Evolutionary conservation across 2,113 vertebrate genomes (phyloP), one percentile per base, ranked within the genome.

Genomic region (Corapipo altera): DNA sequence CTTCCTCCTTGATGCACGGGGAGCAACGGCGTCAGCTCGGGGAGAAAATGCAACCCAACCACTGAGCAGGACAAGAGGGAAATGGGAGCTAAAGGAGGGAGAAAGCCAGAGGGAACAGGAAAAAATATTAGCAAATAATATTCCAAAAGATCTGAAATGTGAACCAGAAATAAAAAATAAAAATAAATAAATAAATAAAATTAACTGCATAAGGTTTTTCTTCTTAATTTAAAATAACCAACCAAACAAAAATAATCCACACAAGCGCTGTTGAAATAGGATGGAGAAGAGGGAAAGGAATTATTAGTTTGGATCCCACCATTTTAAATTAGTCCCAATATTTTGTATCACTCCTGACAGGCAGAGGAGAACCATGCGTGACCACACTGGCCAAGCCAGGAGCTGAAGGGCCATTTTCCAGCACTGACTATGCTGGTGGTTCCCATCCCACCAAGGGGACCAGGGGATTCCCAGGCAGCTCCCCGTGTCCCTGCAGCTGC

Each of bases 41-140:
- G 44, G 30, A 73, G 92, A 89, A 93, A 93, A 95, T 12, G 52
- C 85, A 96, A 23, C 72, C 59, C 79, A 73, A 39, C 72, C 89
- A 70, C 54, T 8, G 5, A 54, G 51, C 41, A 46, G 61, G n/a
- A 76, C 22, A 43, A 43, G 43, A 49, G 43, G 30, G 28, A 85
- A 67, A 73, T 0, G 0, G 5, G 43, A 44, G 65, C 15, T 67
- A 57, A 59, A 71, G 51, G 4, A 66, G n/a, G 46, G 33, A 65
- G 20, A 51, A 67, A 41, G 46, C 1, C 6, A 59, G 17, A 28
- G 12, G 58, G 37, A 30, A 65, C 70, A 43, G 7, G 49, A 75
- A 18, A 76, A 79, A 85, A 84, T 27, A 61, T 16, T 57, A 82
- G 51, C 18, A 54, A 67, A 71, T 26, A 64, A 64, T 43, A 67